phyloP scores from a whole-genome alignment of 2,113 vertebrate species.

The Corapipo altera region DNA sequence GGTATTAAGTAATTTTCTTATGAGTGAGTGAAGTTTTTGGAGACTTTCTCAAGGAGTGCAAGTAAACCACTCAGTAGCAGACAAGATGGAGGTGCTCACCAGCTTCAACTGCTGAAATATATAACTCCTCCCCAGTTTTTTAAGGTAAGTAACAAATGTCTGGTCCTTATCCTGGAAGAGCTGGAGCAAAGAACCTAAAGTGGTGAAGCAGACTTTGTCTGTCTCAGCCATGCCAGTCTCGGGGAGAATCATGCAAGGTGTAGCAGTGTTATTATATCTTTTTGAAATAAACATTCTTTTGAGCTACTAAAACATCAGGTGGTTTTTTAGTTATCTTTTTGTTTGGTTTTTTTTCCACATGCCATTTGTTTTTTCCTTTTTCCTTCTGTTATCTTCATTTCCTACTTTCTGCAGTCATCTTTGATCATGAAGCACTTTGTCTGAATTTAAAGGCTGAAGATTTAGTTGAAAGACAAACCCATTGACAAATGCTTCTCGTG shows the following conservation, averaged over 20 bases:
- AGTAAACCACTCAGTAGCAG: neutral
- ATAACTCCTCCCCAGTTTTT: fast-evolving
- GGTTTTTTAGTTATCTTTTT: neutral
- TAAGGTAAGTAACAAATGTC: neutral
- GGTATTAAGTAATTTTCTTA: neutral
- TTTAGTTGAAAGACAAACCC: neutral
- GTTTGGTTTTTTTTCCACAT: fast-evolving
- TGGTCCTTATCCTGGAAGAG: fast-evolving
- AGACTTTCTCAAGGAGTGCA: neutral
- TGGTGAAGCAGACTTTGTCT: neutral
- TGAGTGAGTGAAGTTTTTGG: neutral
- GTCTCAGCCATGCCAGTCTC: fast-evolving
- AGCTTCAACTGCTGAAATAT: neutral
- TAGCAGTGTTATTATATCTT: neutral
- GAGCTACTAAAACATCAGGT: neutral
- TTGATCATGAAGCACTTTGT: neutral
- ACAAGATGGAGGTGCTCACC: neutral
- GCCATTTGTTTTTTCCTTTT: neutral
- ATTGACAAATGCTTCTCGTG: neutral
- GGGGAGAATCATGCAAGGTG: neutral
- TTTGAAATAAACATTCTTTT: neutral
- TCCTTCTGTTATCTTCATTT: neutral
- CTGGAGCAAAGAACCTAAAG: neutral
- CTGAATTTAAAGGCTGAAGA: neutral
- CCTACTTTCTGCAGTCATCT: neutral